These are phyloP conservation scores for Bryconaethiops microstoma DNA, from an alignment of 2,797 vertebrate genomes.

Conservation along the genomic window DNA sequence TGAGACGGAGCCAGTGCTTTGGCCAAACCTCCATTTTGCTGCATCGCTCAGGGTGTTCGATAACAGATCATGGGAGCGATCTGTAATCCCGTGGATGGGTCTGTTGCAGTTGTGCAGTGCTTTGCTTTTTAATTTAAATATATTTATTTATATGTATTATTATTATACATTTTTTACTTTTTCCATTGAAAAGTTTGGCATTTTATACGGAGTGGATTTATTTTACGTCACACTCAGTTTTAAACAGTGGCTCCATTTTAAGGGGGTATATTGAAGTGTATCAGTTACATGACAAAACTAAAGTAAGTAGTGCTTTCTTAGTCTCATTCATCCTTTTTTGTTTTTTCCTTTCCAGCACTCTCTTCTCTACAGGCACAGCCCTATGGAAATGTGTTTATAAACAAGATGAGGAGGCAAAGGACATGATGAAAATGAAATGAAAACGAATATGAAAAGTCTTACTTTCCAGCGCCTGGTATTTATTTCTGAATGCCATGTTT, in stretches of 20 bases:
- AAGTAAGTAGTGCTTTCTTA: background rate
- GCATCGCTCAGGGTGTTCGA: slow-evolving; percentile 24
- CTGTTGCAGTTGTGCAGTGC: background rate
- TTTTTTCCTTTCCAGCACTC: background rate
- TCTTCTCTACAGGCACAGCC: background rate
- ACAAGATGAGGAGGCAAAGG: slow-evolving; percentile 6
- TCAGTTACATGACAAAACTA: background rate
- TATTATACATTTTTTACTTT: too few relatives aligned
- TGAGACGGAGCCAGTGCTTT: slow-evolving; percentile 43
- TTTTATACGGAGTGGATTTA: background rate
- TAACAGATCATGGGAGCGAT: slow-evolving; percentile 32
- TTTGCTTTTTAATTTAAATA: background rate
- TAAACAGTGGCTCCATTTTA: background rate
- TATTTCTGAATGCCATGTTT: background rate
- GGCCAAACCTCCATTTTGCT: slow-evolving; percentile 46
- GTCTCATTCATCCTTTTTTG: slow-evolving; percentile 3
- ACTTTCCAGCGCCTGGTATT: background rate
- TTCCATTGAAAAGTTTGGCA: too few relatives aligned
- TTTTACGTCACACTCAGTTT: background rate
- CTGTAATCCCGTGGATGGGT: slow-evolving; percentile 7
- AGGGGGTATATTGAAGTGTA: background rate
- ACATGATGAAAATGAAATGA: background rate
- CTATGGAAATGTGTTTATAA: background rate
- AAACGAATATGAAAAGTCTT: background rate
- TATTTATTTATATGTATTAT: too few relatives aligned